Evolutionary conservation across 2,888 invertebrate species (phyloP).

Genomic region (Phasia obesa): DNA sequence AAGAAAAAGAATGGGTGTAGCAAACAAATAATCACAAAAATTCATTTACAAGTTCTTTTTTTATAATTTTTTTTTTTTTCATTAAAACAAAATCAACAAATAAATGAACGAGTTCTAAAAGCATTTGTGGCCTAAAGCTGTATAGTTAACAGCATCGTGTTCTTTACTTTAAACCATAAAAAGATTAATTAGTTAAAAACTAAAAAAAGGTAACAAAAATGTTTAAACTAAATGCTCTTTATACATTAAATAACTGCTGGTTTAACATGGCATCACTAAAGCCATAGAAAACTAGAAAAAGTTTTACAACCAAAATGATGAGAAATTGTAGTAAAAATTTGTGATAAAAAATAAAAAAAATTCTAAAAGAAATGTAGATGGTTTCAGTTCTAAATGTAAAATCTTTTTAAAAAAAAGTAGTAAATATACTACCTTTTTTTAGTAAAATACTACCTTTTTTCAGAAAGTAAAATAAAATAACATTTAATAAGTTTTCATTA

Average conservation of each 20-base stretch:
- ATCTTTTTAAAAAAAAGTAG: neutral
- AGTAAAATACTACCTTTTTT: no score
- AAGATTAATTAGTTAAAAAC: conserved; percentile 39
- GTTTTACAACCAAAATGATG: conserved; percentile 35
- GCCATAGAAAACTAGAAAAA: conserved; percentile 1
- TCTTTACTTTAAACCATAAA: conserved; percentile 10
- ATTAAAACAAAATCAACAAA: neutral
- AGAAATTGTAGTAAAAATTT: no score
- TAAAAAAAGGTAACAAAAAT: neutral
- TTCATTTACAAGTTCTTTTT: neutral
- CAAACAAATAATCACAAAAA: conserved; percentile 29
- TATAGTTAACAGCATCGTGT: neutral
- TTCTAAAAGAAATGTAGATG: no score
- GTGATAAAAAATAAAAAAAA: conserved; percentile 15
- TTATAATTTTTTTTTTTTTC: no score
- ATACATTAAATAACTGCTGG: conserved; percentile 30
- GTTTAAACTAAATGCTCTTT: neutral
- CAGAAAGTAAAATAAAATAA: no score
- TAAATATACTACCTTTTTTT: conserved; percentile 6
- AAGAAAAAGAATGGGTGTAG: conserved; percentile 46
- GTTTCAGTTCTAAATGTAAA: neutral
- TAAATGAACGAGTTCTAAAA: conserved; percentile 12
- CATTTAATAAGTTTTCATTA: no score
- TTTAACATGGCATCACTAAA: neutral
- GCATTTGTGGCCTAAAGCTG: neutral